phyloP scores from a whole-genome alignment of 2,113 vertebrate genomes.

The Rutilus rutilus region DNA sequence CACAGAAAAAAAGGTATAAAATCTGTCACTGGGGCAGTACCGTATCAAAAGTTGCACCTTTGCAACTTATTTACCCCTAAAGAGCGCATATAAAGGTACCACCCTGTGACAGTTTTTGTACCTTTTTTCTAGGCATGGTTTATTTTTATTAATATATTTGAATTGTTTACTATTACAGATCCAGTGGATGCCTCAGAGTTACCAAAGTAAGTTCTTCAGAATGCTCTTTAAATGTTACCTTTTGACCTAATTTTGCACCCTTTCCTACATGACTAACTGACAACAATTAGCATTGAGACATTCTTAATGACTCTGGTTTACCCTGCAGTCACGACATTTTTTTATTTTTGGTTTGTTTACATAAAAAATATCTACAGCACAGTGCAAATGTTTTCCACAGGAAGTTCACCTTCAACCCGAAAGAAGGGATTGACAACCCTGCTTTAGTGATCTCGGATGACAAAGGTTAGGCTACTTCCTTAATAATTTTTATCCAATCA shows the following conservation, averaged over 20 bases:
- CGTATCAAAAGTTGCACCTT: too few relatives aligned
- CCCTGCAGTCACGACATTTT: background rate
- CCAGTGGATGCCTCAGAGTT: conserved; percentile 54
- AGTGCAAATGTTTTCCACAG: conserved; percentile 64
- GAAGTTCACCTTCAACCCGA: conserved; percentile 93
- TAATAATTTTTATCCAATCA: background rate
- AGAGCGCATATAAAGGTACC: too few relatives aligned
- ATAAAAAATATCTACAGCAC: background rate
- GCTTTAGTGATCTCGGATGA: conserved; percentile 88
- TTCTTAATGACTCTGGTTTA: background rate
- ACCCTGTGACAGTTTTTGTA: too few relatives aligned
- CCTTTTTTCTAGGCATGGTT: background rate
- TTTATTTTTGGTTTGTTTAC: conserved; percentile 10
- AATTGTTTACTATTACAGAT: conserved; percentile 53
- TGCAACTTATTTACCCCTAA: too few relatives aligned
- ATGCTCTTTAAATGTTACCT: background rate
- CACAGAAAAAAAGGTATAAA: too few relatives aligned
- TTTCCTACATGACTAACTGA: background rate
- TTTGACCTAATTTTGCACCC: background rate
- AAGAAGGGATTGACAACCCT: conserved; percentile 94
- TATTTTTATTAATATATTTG: background rate
- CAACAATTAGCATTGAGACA: background rate
- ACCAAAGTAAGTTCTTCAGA: conserved; percentile 60
- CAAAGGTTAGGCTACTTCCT: conserved; percentile 83
- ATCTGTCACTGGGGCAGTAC: too few relatives aligned